These are phyloP conservation scores for Tiliqua scincoides DNA, from an alignment of 2,113 vertebrate genomes.

Conservation along the genomic window DNA sequence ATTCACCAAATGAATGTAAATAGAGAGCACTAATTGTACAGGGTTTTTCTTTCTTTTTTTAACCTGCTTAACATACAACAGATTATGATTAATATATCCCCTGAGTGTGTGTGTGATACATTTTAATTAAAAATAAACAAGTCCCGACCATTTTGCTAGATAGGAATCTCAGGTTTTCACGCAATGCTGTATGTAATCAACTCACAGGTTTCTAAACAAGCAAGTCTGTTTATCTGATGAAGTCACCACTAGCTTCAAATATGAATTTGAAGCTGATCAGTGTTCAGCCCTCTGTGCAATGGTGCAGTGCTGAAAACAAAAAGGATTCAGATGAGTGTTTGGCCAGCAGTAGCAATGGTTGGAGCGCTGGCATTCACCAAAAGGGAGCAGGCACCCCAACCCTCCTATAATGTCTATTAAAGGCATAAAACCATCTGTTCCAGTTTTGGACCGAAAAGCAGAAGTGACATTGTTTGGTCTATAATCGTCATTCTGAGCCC, in stretches of 20 bases:
- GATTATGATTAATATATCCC: constrained; percentile 57
- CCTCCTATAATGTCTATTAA: too few species aligned
- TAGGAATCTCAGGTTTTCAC: constrained; percentile 41
- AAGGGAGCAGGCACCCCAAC: too few species aligned
- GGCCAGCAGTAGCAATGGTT: too few species aligned
- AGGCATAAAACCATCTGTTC: too few species aligned
- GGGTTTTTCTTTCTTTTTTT: constrained; percentile 23
- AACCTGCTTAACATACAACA: constrained; percentile 49
- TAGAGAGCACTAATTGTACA: constrained; percentile 62
- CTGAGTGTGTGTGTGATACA: not conserved
- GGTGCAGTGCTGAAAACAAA: too few species aligned
- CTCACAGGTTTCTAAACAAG: not conserved
- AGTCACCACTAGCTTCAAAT: not conserved
- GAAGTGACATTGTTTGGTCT: too few species aligned
- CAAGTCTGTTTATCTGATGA: fast-evolving
- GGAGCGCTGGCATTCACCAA: too few species aligned
- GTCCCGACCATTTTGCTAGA: constrained; percentile 41
- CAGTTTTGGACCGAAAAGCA: too few species aligned
- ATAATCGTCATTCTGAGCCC: too few species aligned
- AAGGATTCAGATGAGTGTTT: too few species aligned
- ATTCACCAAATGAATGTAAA: constrained; percentile 63
- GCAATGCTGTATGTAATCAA: not conserved
- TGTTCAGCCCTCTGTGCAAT: too few species aligned
- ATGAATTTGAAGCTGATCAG: too few species aligned
- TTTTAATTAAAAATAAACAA: constrained; percentile 55